Evolutionary conservation across 2,113 vertebrate species (phyloP), one percentile per base, ranked within the genome.

Genomic region (Dipodomys spectabilis): DNA sequence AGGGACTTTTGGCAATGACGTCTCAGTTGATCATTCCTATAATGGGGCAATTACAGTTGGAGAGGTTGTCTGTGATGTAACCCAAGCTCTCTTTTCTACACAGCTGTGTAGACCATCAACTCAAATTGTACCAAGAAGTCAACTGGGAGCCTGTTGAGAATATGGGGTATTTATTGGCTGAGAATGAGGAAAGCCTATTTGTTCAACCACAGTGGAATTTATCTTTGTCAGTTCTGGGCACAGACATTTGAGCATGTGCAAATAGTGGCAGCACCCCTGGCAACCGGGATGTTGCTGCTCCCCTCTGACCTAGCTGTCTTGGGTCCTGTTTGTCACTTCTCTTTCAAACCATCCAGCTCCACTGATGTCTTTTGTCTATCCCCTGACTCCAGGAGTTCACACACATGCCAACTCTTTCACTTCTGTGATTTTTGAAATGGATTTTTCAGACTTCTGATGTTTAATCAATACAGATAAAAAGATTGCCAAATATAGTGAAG

Each of bases 91-190:
- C 87, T 69, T 88, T 95, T 94, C 93, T 94, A 89, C 93, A 97
- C 97, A 96, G 95, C 96, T 96, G 95, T 90, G 95, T 95, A 97
- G 96, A 67, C 90, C 97, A 96, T 96, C 96, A 96, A 92, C 94
- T 95, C 92, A 96, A 95, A 96, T 94, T 88, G 96, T 82, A 95
- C 84, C 90, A 75, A 95, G 85, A 95, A 96, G 93, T 93, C 97
- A 96, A 88, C 0, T 95, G 96, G 92, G 96, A 95, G 88, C 87
- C 87, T 83, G 44, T 95, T 90, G 80, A 87, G 95, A 93, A 96
- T 94, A 93, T 67, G 93, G 93, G 95, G 73, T 96, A 95, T 96
- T 95, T 97, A 97, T 93, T 97, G 97, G 95, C 96, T 89, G 90
- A 82, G 87, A 90, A 93, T 68, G 93, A 95, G 90, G 94, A 95